phyloP scores from a whole-genome alignment of 2,888 invertebrate species.

The Lycaena phlaeas region DNA sequence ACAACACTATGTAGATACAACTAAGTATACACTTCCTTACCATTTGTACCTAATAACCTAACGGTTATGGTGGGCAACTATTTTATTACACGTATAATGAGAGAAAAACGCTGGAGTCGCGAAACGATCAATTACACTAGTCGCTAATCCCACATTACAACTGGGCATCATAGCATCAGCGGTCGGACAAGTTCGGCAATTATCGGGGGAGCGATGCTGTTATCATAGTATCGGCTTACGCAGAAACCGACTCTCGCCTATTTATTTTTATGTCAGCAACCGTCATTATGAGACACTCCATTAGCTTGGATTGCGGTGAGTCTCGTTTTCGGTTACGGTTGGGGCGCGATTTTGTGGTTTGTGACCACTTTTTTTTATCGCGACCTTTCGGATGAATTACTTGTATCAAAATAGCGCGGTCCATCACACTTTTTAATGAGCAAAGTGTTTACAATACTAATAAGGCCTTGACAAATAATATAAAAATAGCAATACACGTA shows the following conservation, averaged over 20 bases:
- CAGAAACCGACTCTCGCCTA: slow-evolving; percentile 72
- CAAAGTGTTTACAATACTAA: no score
- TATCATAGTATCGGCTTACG: slow-evolving; percentile 74
- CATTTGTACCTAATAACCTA: not conserved
- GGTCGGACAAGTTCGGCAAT: slow-evolving; percentile 63
- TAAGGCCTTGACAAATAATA: no score
- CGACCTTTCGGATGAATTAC: slow-evolving; percentile 12
- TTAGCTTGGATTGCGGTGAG: slow-evolving; percentile 71
- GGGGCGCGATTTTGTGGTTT: slow-evolving; percentile 54
- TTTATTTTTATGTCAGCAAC: slow-evolving; percentile 74
- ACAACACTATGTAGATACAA: no score
- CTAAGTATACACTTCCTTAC: not conserved
- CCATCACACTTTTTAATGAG: not conserved
- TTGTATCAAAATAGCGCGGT: not conserved
- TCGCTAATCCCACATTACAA: slow-evolving; percentile 53
- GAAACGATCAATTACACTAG: slow-evolving; percentile 46
- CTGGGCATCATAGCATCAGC: slow-evolving; percentile 28
- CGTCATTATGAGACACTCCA: slow-evolving; percentile 74
- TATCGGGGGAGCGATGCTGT: slow-evolving; percentile 69
- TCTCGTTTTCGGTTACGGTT: slow-evolving; percentile 68
- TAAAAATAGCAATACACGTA: no score
- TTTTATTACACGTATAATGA: slow-evolving; percentile 9
- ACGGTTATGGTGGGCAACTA: not conserved
- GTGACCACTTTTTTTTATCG: slow-evolving; percentile 27
- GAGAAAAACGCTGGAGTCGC: slow-evolving; percentile 10